phyloP scores from a whole-genome alignment of 2,888 invertebrate species.

The Drosophila testacea region DNA sequence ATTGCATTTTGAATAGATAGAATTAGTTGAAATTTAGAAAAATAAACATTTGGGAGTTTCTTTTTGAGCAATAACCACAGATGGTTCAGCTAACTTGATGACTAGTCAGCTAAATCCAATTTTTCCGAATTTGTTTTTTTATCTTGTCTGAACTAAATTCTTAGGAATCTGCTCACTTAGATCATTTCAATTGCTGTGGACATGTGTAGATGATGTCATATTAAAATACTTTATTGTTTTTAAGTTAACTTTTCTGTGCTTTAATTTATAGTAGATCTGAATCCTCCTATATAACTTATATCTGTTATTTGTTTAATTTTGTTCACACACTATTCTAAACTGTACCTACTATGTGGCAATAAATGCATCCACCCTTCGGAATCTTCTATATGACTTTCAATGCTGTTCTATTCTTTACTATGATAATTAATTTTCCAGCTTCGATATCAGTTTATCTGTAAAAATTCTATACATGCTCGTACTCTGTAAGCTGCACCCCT shows the following conservation, averaged over 20 bases:
- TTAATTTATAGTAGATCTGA: background rate
- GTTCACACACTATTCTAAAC: slow-evolving; percentile 38
- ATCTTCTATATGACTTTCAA: slow-evolving; percentile 31
- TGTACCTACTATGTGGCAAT: slow-evolving; percentile 35
- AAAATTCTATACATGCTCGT: slow-evolving; percentile 49
- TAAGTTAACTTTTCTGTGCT: background rate
- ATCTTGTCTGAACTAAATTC: slow-evolving; percentile 41
- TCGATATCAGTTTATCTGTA: slow-evolving; percentile 74
- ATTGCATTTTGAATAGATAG: background rate
- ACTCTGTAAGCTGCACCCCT: slow-evolving; percentile 68
- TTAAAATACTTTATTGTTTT: background rate
- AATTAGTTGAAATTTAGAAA: slow-evolving; percentile 2
- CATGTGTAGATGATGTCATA: slow-evolving; percentile 43
- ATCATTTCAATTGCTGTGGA: slow-evolving; percentile 28
- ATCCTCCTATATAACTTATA: background rate
- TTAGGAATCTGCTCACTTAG: slow-evolving; percentile 36
- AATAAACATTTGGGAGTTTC: slow-evolving; percentile 6
- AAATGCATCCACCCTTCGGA: slow-evolving; percentile 38
- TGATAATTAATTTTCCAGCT: slow-evolving; percentile 76
- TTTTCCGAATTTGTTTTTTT: slow-evolving; percentile 22
- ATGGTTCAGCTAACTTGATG: slow-evolving; percentile 15
- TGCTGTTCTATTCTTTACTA: slow-evolving; percentile 40
- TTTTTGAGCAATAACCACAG: slow-evolving; percentile 11
- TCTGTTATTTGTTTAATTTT: slow-evolving; percentile 6
- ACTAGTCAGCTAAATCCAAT: slow-evolving; percentile 32